Evolutionary conservation across 2,797 vertebrate genomes (phyloP).

Genomic region (Pelodytes ibericus): DNA sequence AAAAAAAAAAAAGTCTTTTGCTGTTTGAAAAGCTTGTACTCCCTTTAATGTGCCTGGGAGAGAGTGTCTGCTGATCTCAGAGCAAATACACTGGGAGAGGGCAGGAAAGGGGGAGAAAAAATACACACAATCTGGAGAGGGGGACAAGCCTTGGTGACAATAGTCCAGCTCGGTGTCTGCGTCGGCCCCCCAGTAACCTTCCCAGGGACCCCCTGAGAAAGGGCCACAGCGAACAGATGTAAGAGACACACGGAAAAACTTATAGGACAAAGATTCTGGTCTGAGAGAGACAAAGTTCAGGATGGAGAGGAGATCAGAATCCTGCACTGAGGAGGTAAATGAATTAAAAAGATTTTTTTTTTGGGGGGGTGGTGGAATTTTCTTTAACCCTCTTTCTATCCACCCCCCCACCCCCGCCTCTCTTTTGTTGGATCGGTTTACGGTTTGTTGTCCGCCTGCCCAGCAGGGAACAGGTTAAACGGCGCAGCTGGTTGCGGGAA

Average conservation of each 20-base stretch:
- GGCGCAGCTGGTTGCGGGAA: slow-evolving; percentile 62
- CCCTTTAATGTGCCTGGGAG: too few species aligned
- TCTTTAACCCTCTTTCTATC: too few species aligned
- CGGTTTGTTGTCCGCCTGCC: too few species aligned
- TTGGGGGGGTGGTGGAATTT: too few species aligned
- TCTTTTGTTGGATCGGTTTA: too few species aligned
- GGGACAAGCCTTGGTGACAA: slow-evolving; percentile 77
- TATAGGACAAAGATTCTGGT: slow-evolving; percentile 64
- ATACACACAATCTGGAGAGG: slow-evolving; percentile 28
- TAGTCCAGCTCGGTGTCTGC: slow-evolving; percentile 79
- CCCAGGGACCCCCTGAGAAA: slow-evolving; percentile 79
- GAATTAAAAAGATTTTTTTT: too few species aligned
- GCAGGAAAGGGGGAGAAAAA: not conserved
- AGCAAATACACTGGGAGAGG: slow-evolving; percentile 1
- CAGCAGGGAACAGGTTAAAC: slow-evolving; percentile 28
- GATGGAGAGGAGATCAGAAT: slow-evolving; percentile 79
- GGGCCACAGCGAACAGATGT: slow-evolving; percentile 57
- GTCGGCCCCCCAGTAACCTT: slow-evolving; percentile 68
- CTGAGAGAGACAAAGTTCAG: slow-evolving; percentile 74
- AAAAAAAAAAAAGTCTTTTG: too few species aligned
- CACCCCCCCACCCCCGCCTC: too few species aligned
- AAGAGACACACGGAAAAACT: not conserved
- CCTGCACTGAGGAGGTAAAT: slow-evolving; percentile 81
- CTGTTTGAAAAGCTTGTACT: too few species aligned
- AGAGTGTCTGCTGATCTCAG: too few species aligned